These are phyloP conservation scores for Caerostris extrusa DNA, from an alignment of 1,140 invertebrate genomes.

Conservation along the genomic window DNA sequence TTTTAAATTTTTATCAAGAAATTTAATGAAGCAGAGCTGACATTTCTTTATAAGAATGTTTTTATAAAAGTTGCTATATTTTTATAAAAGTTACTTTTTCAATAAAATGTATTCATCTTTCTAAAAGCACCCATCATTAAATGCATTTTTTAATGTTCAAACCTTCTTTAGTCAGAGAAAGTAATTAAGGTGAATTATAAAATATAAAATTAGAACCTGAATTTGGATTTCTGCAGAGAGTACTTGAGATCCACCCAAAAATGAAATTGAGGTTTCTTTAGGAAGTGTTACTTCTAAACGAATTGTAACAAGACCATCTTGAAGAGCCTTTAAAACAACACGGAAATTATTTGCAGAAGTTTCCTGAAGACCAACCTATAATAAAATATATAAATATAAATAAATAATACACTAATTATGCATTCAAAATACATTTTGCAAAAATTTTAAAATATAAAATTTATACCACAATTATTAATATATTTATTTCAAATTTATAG, in stretches of 20 bases:
- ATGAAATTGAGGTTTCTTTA: slow-evolving; percentile 78
- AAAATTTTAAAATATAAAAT: slow-evolving; percentile 66
- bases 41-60: too few species aligned
- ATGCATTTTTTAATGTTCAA: background rate
- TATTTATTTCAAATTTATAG: slow-evolving; percentile 55
- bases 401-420: background rate
- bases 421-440: slow-evolving; percentile 71
- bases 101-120: too few species aligned
- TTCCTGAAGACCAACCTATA: slow-evolving; percentile 79
- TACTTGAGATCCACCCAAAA: slow-evolving; percentile 77
- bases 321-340: slow-evolving; percentile 80
- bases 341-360: slow-evolving; percentile 81
- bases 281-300: slow-evolving; percentile 80
- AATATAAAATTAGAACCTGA: slow-evolving; percentile 79
- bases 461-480: slow-evolving; percentile 71
- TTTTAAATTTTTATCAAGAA: too few species aligned
- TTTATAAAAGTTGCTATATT: too few species aligned
- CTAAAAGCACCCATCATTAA: too few species aligned
- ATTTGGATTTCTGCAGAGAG: slow-evolving; percentile 82
- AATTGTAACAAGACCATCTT: slow-evolving; percentile 82
- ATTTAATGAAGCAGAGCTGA: too few species aligned
- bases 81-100: too few species aligned
- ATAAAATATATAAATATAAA: background rate
- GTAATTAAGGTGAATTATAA: background rate
- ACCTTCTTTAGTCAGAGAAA: background rate